Base-by-base conservation (phyloP, 2,113 vertebrate genomes). In the Talpa occidentalis region DNA sequence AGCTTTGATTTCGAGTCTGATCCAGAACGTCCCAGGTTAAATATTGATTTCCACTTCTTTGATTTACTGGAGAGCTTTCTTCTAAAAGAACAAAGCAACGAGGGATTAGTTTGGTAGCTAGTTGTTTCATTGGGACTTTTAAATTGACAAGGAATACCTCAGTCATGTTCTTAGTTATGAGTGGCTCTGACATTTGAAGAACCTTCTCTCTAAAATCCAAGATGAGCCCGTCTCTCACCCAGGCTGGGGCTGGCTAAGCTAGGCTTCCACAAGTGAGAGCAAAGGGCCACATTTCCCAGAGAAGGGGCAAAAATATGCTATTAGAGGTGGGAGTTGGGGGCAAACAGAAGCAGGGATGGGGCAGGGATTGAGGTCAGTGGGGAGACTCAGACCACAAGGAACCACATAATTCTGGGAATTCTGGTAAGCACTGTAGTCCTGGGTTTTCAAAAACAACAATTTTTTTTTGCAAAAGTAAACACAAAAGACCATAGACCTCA, bases 1-100 rank as follows among this genome's bases (percentile, higher is more conserved):
- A 99, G 98, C 97, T 99, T 99, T 88, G 99, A 99, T 95, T 99
- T 99, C 6, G 99, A 98, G 44, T 99, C 99, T 40, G 98, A 98
- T 70, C 99, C 99, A 76, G 99, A 99, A 37, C 99, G 98, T 28
- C 99, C 99, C 91, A 99, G 98, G 97, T 99, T 99, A 97, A 99
- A 99, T 98, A 99, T 99, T 3, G 99, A 99, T 97, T 99, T 99
- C 99, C 99, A 99, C 96, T 99, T 99, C 97, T 99, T 99, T 5
- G 99, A 99, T 97, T 99, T 99, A 79, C 99, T 99, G 95, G 99
- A 99, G 94, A 99, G 98, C 96, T 99, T 99, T 96, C 99, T 99
- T 98, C 99, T 99, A 83, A 91, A 96, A 93, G 2, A 95, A 69
- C 21, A 88, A 87, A 96, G 62, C 32, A 72, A 76, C 17, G 80